These are phyloP conservation scores for Seira ritae DNA, from an alignment of 2,888 invertebrate species.

Conservation along the genomic window DNA sequence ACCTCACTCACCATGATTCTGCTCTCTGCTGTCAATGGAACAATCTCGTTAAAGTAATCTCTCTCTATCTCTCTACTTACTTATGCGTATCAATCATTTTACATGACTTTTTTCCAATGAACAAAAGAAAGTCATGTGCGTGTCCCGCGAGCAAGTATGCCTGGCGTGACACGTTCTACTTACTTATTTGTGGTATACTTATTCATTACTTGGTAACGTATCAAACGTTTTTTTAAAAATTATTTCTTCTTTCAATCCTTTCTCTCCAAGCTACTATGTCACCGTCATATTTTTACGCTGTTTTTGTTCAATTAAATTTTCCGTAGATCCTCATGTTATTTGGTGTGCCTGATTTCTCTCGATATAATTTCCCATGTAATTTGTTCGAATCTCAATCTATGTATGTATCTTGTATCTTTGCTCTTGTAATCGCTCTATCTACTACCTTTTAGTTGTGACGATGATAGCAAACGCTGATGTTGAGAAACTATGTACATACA, in stretches of 20 bases:
- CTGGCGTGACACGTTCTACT: constrained; percentile 54
- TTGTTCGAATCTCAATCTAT: too few species aligned
- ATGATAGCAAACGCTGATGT: too few species aligned
- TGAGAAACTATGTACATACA: background rate
- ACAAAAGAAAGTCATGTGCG: background rate
- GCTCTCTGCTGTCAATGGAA: constrained; percentile 63
- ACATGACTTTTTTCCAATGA: constrained; percentile 38
- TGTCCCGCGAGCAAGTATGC: constrained; percentile 58
- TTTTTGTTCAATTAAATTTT: too few species aligned
- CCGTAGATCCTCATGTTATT: background rate
- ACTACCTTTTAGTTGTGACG: background rate
- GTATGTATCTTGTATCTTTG: too few species aligned
- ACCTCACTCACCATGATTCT: constrained; percentile 61
- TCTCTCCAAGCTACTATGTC: too few species aligned
- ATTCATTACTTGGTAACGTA: background rate
- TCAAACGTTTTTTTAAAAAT: too few species aligned
- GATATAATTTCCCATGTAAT: too few species aligned
- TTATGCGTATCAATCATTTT: background rate
- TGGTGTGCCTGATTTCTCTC: too few species aligned
- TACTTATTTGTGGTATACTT: constrained; percentile 20
- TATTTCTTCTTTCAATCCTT: too few species aligned
- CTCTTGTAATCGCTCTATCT: too few species aligned
- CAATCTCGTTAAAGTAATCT: constrained; percentile 25
- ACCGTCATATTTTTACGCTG: too few species aligned
- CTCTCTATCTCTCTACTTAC: background rate